Conservation (phyloP, 2,888 invertebrate species). For the Autographa pulchrina region DNA sequence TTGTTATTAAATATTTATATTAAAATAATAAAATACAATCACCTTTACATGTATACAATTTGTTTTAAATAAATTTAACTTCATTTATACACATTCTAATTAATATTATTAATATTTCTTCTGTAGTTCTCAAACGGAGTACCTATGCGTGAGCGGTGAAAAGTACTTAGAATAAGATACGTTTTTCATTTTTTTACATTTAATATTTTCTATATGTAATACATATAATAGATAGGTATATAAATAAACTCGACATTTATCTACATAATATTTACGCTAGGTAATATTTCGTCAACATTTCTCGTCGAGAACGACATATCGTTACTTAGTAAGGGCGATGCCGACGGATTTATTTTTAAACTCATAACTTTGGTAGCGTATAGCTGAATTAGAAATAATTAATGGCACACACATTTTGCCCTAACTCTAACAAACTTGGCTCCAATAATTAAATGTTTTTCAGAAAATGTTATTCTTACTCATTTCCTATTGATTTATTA, state of each 20-base stretch:
- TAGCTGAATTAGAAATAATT: conserved; percentile 78
- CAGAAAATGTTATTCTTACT: background rate
- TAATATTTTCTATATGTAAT: too few relatives aligned
- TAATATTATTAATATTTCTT: too few relatives aligned
- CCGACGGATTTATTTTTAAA: conserved; percentile 76
- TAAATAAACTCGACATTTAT: background rate
- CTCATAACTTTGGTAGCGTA: conserved; percentile 73
- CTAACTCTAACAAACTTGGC: conserved; percentile 47
- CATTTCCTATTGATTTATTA: background rate
- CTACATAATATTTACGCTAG: background rate
- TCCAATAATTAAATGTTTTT: background rate
- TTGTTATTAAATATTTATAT: too few relatives aligned
- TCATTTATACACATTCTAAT: too few relatives aligned
- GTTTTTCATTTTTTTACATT: too few relatives aligned
- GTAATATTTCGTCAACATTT: background rate
- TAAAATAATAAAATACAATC: too few relatives aligned
- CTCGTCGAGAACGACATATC: conserved; percentile 23
- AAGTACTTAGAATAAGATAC: too few relatives aligned
- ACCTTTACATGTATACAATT: too few relatives aligned
- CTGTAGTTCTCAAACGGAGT: too few relatives aligned
- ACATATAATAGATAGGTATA: too few relatives aligned
- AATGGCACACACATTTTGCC: conserved; percentile 71
- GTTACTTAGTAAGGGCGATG: conserved; percentile 64
- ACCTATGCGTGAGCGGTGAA: too few relatives aligned
- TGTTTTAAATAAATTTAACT: too few relatives aligned